phyloP scores from a whole-genome alignment of 2,797 vertebrate species.

The Bradypus variegatus region DNA sequence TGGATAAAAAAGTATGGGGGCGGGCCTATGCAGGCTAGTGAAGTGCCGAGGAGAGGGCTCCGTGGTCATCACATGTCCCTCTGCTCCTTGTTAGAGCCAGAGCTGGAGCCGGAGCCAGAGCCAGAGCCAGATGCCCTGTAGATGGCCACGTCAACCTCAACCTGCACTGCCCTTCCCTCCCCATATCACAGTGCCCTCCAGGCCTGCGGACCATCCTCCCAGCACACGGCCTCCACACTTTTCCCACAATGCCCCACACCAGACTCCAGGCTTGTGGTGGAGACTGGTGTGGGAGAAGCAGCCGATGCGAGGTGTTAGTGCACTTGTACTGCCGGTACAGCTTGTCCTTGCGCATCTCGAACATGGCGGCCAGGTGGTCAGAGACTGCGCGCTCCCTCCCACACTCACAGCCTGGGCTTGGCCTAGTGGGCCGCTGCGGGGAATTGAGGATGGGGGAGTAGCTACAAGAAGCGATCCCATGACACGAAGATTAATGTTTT shows the following conservation, averaged over 20 bases:
- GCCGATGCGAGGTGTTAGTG: accelerated
- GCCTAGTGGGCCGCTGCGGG: neutral
- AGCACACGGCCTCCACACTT: neutral
- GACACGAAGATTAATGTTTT: slow-evolving; percentile 26
- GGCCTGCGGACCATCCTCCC: neutral
- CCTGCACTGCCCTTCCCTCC: neutral
- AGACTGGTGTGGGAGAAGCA: neutral
- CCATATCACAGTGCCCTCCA: neutral
- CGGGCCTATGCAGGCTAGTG: accelerated
- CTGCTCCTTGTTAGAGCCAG: neutral
- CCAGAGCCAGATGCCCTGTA: neutral
- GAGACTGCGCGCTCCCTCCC: neutral
- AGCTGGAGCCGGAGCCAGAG: slow-evolving; percentile 27
- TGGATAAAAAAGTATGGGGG: too few relatives aligned
- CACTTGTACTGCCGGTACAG: accelerated
- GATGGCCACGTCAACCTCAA: slow-evolving; percentile 56
- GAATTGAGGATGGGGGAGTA: neutral
- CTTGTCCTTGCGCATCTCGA: accelerated
- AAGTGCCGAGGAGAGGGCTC: accelerated
- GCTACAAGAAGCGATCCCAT: neutral
- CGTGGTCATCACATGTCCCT: accelerated
- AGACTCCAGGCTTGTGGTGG: slow-evolving; percentile 2
- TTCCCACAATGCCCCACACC: slow-evolving; percentile 66
- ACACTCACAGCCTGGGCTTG: neutral
- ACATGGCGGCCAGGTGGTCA: neutral